Conservation (phyloP, 2,888 invertebrate genomes). For the Ellobium chinense region DNA sequence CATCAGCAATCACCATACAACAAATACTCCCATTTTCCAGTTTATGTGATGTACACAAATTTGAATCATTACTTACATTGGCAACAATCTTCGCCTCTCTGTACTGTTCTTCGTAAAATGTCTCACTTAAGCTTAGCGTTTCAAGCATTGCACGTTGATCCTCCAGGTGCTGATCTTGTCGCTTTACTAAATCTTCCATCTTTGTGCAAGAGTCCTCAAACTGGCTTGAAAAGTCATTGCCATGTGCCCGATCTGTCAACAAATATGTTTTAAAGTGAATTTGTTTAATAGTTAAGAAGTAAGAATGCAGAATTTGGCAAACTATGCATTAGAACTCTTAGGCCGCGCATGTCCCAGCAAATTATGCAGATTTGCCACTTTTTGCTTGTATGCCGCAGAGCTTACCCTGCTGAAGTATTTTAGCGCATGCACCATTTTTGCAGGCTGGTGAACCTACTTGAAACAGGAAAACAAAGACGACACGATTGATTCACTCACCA, state of each 20-base stretch:
- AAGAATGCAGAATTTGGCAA: too few relatives aligned
- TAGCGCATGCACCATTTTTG: neutral
- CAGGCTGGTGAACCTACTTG: neutral
- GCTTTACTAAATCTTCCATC: constrained; percentile 88
- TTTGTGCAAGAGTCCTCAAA: constrained; percentile 89
- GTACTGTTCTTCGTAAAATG: constrained; percentile 92
- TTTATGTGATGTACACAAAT: too few relatives aligned
- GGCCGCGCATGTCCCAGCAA: too few relatives aligned
- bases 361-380: neutral
- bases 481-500: neutral
- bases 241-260: constrained; percentile 87
- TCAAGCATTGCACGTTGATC: constrained; percentile 89
- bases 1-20: too few relatives aligned
- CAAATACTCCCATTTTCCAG: too few relatives aligned
- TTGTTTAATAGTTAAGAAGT: too few relatives aligned
- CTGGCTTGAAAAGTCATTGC: constrained; percentile 92
- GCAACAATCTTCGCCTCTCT: constrained; percentile 97
- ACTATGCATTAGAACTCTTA: too few relatives aligned
- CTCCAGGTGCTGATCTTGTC: constrained; percentile 89
- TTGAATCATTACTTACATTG: constrained; percentile 88
- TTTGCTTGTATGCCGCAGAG: neutral
- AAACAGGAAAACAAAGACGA: neutral
- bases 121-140: constrained; percentile 87
- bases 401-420: neutral
- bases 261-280: too few relatives aligned